phyloP scores from a whole-genome alignment of 2,797 vertebrate genomes.

The Scolopax rusticola region DNA sequence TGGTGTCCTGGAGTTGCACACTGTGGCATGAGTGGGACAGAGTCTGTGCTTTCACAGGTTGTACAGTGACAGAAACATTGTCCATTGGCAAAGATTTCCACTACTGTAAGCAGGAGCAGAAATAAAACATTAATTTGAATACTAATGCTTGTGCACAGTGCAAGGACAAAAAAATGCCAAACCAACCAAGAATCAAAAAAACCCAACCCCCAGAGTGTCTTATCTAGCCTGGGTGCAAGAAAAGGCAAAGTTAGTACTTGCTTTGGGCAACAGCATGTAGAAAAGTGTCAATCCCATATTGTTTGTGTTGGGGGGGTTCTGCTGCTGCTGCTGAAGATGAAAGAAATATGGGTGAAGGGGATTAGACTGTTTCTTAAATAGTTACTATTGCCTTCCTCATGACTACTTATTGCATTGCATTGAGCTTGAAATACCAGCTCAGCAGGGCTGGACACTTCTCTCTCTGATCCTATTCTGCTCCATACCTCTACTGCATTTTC shows the following conservation, averaged over 20 bases:
- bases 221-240: neutral
- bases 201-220: neutral
- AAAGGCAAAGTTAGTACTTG: neutral
- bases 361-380: neutral
- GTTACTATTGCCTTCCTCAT: neutral
- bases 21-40: neutral
- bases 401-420: neutral
- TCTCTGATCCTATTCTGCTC: neutral
- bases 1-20: neutral
- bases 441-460: neutral
- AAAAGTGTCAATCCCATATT: neutral
- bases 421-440: neutral
- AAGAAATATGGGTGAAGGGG: neutral
- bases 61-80: neutral
- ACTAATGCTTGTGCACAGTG: neutral
- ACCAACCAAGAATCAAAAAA: neutral
- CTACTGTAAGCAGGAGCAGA: neutral
- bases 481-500: neutral
- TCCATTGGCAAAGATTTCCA: neutral
- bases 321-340: neutral
- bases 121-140: neutral
- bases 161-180: neutral
- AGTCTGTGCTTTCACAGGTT: neutral
- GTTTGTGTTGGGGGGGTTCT: neutral
- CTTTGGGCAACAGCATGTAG: accelerated